A percentile compares a stretch with the other conserved stretches of the same genome.
phyloP scores from a whole-genome alignment of 2,888 invertebrate genomes.

The Ichneumon xanthorius region DNA sequence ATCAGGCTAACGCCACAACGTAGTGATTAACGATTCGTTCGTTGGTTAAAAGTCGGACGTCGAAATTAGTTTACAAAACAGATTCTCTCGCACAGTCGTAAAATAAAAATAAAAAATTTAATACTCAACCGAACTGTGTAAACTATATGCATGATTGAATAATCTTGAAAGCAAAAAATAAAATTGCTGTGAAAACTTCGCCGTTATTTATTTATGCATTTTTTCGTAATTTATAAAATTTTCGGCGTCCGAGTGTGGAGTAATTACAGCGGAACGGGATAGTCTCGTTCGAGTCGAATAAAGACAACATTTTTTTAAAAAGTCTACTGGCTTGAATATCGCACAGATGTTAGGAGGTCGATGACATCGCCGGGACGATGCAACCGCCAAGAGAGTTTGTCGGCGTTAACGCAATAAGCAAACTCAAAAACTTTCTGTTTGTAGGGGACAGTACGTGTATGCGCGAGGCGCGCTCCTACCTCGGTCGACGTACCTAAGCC shows the following conservation, averaged over 20 bases:
- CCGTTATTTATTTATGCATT: background rate
- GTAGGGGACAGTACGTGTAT: slow-evolving; percentile 14
- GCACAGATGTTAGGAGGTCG: slow-evolving; percentile 14
- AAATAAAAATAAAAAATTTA: background rate
- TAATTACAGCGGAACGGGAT: slow-evolving; percentile 7
- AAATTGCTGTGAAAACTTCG: background rate
- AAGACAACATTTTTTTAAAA: background rate
- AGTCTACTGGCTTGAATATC: background rate
- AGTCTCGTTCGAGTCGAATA: background rate
- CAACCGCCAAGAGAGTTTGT: slow-evolving; percentile 21
- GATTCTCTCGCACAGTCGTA: background rate
- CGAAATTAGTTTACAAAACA: slow-evolving; percentile 5
- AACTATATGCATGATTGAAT: background rate
- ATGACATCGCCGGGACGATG: slow-evolving; percentile 36
- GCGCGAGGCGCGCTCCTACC: background rate
- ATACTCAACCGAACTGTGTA: background rate
- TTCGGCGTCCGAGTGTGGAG: slow-evolving; percentile 8
- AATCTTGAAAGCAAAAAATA: background rate
- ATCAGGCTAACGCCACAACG: slow-evolving; percentile 77
- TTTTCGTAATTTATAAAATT: background rate
- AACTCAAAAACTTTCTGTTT: slow-evolving; percentile 64
- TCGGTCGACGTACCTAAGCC: slow-evolving; percentile 37
- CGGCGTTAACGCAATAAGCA: slow-evolving; percentile 54
- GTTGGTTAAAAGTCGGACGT: slow-evolving; percentile 14
- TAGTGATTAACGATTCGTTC: slow-evolving; percentile 43